These are phyloP conservation scores for Reticulitermes lucifugus DNA, from an alignment of 2,888 invertebrate genomes.

Conservation along the genomic window DNA sequence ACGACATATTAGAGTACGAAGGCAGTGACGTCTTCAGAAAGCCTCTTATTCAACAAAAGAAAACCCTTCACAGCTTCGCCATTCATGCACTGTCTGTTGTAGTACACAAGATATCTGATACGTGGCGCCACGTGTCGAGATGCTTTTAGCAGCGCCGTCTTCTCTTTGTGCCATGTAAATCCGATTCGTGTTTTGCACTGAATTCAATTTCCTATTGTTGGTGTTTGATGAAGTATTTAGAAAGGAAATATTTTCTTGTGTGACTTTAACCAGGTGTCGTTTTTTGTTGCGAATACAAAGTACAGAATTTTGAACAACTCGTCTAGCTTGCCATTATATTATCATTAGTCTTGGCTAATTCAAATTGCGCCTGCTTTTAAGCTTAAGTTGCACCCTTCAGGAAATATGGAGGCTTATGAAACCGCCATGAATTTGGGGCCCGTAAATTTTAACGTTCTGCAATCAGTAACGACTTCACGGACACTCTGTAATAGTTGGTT, in stretches of 20 bases:
- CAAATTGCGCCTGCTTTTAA: too few species aligned
- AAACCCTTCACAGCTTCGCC: background rate
- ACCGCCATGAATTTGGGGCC: too few species aligned
- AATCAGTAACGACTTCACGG: too few species aligned
- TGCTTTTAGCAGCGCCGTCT: background rate
- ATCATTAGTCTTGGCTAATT: too few species aligned
- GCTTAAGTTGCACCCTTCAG: too few species aligned
- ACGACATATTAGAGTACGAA: background rate
- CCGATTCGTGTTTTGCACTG: background rate
- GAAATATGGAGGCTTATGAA: too few species aligned
- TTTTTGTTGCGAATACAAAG: too few species aligned
- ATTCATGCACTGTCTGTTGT: background rate
- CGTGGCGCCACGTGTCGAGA: conserved; percentile 13
- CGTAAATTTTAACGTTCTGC: too few species aligned
- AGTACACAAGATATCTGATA: background rate
- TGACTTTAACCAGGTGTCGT: background rate
- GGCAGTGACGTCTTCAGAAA: background rate
- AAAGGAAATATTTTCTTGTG: background rate
- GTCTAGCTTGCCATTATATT: too few species aligned
- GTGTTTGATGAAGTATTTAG: background rate
- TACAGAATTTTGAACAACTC: too few species aligned
- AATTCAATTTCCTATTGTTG: conserved; percentile 16
- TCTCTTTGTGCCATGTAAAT: background rate
- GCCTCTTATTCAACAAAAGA: conserved; percentile 16
- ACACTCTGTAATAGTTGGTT: too few species aligned